Percentiles rank a stretch among this genome's conserved stretches.
These are phyloP conservation scores for Beris chalybata DNA, from an alignment of 2,888 invertebrate genomes.

Conservation along the genomic window DNA sequence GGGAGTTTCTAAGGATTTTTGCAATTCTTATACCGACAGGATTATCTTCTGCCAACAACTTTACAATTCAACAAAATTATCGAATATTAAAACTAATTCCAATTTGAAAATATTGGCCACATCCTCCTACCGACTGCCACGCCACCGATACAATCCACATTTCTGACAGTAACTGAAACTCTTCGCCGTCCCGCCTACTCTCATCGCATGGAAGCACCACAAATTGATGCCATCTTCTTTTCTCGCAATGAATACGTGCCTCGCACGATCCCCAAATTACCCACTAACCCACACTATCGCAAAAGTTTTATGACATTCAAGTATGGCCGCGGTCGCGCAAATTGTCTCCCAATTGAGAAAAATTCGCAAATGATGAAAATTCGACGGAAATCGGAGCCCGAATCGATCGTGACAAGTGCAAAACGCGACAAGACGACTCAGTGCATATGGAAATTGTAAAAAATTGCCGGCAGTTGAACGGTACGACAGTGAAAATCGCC, in stretches of 20 bases:
- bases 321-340: slow-evolving; percentile 36
- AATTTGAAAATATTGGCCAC: too few species aligned
- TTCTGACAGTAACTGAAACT: background rate
- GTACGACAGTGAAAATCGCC: slow-evolving; percentile 14
- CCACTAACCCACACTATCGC: background rate
- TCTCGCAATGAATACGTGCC: background rate
- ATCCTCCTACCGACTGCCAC: background rate
- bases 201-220: background rate
- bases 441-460: slow-evolving; percentile 20
- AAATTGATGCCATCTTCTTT: slow-evolving; percentile 7
- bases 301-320: slow-evolving; percentile 30
- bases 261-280: background rate
- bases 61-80: too few species aligned
- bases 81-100: too few species aligned
- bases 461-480: background rate
- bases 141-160: slow-evolving; percentile 15
- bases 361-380: slow-evolving; percentile 37
- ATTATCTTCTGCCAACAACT: too few species aligned
- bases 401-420: slow-evolving; percentile 13
- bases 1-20: too few species aligned
- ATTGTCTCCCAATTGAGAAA: slow-evolving; percentile 25
- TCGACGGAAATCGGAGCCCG: slow-evolving; percentile 23
- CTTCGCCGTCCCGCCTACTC: background rate
- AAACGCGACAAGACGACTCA: slow-evolving; percentile 3
- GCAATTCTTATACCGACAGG: too few species aligned